Base-by-base conservation (phyloP, 2,888 invertebrate species). In the Plebejus anna region DNA sequence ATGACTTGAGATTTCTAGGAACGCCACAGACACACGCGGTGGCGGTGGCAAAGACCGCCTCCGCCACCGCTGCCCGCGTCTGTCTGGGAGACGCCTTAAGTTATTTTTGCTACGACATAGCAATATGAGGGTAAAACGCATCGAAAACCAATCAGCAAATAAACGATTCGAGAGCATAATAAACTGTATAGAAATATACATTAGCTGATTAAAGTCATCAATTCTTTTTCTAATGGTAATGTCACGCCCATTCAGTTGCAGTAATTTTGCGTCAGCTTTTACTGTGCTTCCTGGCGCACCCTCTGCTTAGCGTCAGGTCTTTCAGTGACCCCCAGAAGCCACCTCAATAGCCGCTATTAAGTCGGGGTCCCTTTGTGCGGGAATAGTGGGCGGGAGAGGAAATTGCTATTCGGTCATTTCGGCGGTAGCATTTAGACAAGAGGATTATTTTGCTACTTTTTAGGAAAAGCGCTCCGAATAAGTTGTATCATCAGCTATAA, bases 391-490 rank as follows among this genome's bases (percentile, higher is more conserved):
- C 79, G 80, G 75, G 79, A 79, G 81, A 82, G 86, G 86, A 87
- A 86, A 85, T 85, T 80, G 83, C 86, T 83, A 85, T 87, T 88
- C 86, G 83, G 84, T 80, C 80, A 82, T 83, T 83, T 85, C 85
- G 86, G 57, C 42, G 22, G 22, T 76, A 78, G 75, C 78, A 78
- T 78, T 78, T 78, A 79, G 78, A 77, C 71, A 78, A 38, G 71
- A 51, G 73, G 73, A 73, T 51, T 72, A 72, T 72, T 28, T 51
- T 22, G 73, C 32, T 0, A 51, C 51, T 73, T 73, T 73, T 73
- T 66, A 66, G 28, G 16, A 51, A 47, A 47, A 72, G 32, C 51
- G 73, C 13, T 28, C 6, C 13, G 47, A 47, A 51, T 28, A 6
- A 36, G 55, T 32, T 73, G 16, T 32, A 73, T 73, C 72, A 47